phyloP scores from a whole-genome alignment of 2,113 vertebrate genomes.

The Ramphastos sulfuratus region DNA sequence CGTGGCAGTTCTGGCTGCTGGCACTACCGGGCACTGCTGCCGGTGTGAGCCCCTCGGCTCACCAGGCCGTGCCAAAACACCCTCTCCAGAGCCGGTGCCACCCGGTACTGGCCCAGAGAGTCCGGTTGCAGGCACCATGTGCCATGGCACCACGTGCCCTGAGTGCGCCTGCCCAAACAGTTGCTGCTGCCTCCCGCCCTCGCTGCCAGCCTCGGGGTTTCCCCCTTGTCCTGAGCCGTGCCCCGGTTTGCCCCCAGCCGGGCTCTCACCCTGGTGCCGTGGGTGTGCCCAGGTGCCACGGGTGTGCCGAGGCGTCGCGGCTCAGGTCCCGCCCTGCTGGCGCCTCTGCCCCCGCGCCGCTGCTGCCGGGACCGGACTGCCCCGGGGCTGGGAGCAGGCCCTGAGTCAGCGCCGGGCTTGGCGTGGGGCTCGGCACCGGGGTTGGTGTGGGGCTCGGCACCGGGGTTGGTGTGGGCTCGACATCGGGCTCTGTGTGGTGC shows the following conservation, averaged over 20 bases:
- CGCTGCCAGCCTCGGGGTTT: slow-evolving; percentile 9
- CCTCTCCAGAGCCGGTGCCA: background rate
- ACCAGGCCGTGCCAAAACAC: background rate
- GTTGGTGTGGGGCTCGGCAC: background rate
- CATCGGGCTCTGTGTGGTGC: background rate
- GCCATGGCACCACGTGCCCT: background rate
- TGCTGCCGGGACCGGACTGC: background rate
- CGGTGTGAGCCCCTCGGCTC: background rate
- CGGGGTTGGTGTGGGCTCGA: background rate
- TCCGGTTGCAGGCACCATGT: background rate
- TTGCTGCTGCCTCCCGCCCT: background rate
- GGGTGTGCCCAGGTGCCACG: too few species aligned
- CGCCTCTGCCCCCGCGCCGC: background rate
- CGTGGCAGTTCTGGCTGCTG: background rate
- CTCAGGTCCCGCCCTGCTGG: background rate
- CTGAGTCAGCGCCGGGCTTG: background rate
- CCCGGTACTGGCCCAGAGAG: background rate
- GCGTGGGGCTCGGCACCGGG: background rate
- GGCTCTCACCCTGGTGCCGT: background rate
- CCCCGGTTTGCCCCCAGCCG: background rate
- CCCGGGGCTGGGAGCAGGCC: background rate
- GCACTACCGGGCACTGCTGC: background rate
- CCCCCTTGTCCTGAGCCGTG: background rate
- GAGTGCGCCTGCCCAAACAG: fast-evolving
- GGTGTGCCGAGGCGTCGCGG: background rate